These are phyloP conservation scores for Aphidius gifuensis DNA, from an alignment of 1,140 invertebrate genomes.

Conservation along the genomic window DNA sequence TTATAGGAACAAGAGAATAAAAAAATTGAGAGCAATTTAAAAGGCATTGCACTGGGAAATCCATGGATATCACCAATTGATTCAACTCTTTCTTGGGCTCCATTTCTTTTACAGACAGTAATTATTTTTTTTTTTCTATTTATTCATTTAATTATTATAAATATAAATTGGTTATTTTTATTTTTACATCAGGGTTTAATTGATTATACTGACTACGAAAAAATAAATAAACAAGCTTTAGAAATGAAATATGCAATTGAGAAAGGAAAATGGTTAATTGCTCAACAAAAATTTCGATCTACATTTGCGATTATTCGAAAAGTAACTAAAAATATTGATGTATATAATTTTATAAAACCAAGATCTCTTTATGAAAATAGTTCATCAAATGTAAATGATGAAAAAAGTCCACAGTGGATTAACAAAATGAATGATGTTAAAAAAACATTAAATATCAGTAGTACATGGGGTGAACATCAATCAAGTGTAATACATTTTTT, in stretches of 20 bases:
- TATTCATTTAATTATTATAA: background rate
- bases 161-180: background rate
- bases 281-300: slow-evolving; percentile 63
- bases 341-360: slow-evolving; percentile 70
- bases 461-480: slow-evolving; percentile 63
- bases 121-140: background rate
- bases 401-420: slow-evolving; percentile 43
- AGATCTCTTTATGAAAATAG: slow-evolving; percentile 27
- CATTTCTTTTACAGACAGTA: slow-evolving; percentile 68
- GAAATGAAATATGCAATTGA: slow-evolving; percentile 57
- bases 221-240: slow-evolving; percentile 56
- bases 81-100: slow-evolving; percentile 75
- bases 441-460: slow-evolving; percentile 57
- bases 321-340: slow-evolving; percentile 66
- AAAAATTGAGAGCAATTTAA: slow-evolving; percentile 68
- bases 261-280: slow-evolving; percentile 55
- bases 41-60: slow-evolving; percentile 77
- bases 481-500: slow-evolving; percentile 63
- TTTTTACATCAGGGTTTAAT: slow-evolving; percentile 55
- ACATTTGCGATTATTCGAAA: slow-evolving; percentile 61
- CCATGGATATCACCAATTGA: slow-evolving; percentile 84
- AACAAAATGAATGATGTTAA: slow-evolving; percentile 68
- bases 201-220: slow-evolving; percentile 59
- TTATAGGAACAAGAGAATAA: slow-evolving; percentile 63
- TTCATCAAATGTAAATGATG: slow-evolving; percentile 35